Evolutionary conservation across 1,140 invertebrate species (phyloP).

Genomic region (Papilio glaucus): DNA sequence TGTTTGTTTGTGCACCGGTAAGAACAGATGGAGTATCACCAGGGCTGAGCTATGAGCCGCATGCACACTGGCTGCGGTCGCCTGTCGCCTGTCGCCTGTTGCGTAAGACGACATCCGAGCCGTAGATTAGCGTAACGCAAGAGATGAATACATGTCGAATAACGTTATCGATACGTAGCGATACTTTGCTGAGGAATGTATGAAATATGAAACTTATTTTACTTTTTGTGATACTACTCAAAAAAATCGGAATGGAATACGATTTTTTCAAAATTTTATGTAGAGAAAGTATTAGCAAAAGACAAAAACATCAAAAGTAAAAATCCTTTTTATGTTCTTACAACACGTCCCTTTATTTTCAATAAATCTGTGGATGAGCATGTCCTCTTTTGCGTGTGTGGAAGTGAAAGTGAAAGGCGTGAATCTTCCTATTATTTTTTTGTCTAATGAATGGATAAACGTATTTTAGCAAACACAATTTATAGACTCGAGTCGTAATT

Average conservation of each 20-base stretch:
- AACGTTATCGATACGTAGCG: slow-evolving; percentile 39
- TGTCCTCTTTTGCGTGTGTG: too few relatives aligned
- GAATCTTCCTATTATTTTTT: too few relatives aligned
- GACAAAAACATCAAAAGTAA: too few relatives aligned
- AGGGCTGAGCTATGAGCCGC: slow-evolving; percentile 66
- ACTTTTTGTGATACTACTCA: too few relatives aligned
- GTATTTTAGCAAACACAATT: slow-evolving; percentile 50
- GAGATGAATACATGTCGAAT: slow-evolving; percentile 53
- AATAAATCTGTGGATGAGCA: too few relatives aligned
- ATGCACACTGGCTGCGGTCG: slow-evolving; percentile 62
- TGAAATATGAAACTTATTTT: background rate
- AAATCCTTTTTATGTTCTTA: too few relatives aligned
- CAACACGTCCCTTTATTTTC: too few relatives aligned
- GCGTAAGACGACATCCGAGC: slow-evolving; percentile 80
- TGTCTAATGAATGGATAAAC: too few relatives aligned
- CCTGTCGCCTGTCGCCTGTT: slow-evolving; percentile 60
- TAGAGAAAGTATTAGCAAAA: too few relatives aligned
- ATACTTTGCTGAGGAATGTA: background rate
- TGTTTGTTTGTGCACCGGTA: background rate
- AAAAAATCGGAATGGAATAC: too few relatives aligned
- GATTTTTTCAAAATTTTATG: too few relatives aligned
- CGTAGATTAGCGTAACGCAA: slow-evolving; percentile 74
- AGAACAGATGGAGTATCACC: background rate
- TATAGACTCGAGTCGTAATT: slow-evolving; percentile 49
- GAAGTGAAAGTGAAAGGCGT: too few relatives aligned